A percentile compares a stretch with the other conserved stretches of the same genome.
Conservation (phyloP, 2,888 invertebrate species). For the Smittia aterrima region DNA sequence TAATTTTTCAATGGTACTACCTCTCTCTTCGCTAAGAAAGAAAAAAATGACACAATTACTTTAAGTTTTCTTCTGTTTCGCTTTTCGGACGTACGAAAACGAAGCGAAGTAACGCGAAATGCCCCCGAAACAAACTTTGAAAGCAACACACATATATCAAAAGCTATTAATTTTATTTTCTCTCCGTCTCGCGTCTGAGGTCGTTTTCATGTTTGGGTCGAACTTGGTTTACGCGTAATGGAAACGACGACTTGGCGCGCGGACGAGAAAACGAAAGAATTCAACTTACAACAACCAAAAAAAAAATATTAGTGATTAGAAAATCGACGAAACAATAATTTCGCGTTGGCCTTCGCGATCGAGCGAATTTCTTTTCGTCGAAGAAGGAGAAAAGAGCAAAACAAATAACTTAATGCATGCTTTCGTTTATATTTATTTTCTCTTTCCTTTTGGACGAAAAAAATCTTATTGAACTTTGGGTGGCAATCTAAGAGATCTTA, state of each 20-base stretch:
- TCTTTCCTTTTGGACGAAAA: neutral
- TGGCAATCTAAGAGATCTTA: neutral
- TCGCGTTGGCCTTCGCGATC: slow-evolving; percentile 26
- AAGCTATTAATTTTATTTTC: slow-evolving; percentile 16
- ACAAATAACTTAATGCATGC: slow-evolving; percentile 43
- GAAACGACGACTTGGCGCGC: neutral
- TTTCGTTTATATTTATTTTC: neutral
- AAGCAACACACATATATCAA: slow-evolving; percentile 15
- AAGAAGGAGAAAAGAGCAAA: slow-evolving; percentile 15
- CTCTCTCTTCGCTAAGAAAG: neutral
- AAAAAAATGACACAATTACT: slow-evolving; percentile 19
- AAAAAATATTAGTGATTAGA: slow-evolving; percentile 15
- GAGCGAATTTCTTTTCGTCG: slow-evolving; percentile 29
- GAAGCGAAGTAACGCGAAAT: neutral
- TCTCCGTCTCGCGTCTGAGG: neutral
- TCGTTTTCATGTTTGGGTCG: slow-evolving; percentile 11
- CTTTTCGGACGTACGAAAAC: neutral
- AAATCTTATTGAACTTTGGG: neutral
- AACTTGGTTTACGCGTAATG: slow-evolving; percentile 12
- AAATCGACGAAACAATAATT: neutral
- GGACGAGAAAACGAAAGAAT: slow-evolving; percentile 14
- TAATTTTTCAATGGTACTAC: neutral
- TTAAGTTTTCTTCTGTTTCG: neutral
- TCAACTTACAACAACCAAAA: neutral
- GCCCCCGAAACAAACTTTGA: slow-evolving; percentile 17